phyloP scores from a whole-genome alignment of 2,113 vertebrate species.

The Xerus inauris region DNA sequence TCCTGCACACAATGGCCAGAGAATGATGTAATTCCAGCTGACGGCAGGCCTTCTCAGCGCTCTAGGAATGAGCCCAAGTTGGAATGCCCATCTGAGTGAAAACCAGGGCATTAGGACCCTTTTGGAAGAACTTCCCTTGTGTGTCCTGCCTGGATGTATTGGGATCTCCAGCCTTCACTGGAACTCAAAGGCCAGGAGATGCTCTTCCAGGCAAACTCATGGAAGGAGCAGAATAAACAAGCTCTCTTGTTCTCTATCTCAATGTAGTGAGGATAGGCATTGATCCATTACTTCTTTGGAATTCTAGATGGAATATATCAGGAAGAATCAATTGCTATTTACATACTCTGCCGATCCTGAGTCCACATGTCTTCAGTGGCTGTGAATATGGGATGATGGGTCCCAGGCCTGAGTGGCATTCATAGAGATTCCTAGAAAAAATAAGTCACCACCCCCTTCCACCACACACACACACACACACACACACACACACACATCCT shows the following conservation, averaged over 20 bases:
- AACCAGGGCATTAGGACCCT: background rate
- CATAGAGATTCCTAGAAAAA: conserved; percentile 39
- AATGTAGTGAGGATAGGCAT: background rate
- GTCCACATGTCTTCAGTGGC: background rate
- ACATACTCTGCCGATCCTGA: background rate
- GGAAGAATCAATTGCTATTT: background rate
- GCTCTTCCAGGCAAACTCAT: background rate
- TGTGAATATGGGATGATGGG: background rate
- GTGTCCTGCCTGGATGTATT: background rate
- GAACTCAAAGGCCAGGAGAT: background rate
- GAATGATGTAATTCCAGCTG: background rate
- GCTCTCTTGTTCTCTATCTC: background rate
- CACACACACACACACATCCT: background rate
- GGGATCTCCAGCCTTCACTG: background rate
- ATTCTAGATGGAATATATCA: conserved; percentile 4
- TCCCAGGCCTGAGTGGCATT: background rate
- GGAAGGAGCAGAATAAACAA: conserved; percentile 23
- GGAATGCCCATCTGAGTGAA: background rate
- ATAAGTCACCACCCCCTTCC: background rate
- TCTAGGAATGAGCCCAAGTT: background rate
- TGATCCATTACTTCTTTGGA: background rate
- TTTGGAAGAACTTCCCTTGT: background rate
- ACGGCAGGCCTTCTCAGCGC: background rate
- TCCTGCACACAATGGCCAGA: conserved; percentile 4
- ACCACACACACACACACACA: no score